Percentiles rank a stretch among this genome's conserved stretches.
phyloP scores from a whole-genome alignment of 2,113 vertebrate species.

The Azemiops feae region DNA sequence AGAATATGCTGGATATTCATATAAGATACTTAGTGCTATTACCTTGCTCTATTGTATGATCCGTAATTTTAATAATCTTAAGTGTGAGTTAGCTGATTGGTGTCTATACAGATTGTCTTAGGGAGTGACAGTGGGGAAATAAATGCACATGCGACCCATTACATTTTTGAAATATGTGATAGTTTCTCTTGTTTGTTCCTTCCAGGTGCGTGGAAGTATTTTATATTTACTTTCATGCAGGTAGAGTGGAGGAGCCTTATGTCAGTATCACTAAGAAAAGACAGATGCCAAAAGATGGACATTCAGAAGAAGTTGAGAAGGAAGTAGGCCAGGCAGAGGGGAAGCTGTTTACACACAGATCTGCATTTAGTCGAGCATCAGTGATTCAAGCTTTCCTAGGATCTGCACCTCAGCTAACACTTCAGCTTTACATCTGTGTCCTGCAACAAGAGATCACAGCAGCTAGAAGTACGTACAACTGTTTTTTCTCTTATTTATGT shows the following conservation, averaged over 20 bases:
- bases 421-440: constrained; percentile 93
- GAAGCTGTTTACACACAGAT: constrained; percentile 88
- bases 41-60: neutral
- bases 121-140: neutral
- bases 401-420: constrained; percentile 93
- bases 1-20: neutral
- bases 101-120: neutral
- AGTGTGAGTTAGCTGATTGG: neutral
- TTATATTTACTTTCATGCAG: constrained; percentile 86
- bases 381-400: constrained; percentile 98
- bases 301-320: constrained; percentile 88
- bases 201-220: constrained; percentile 91
- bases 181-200: neutral
- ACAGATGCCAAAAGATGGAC: constrained; percentile 86
- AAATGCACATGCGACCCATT: neutral
- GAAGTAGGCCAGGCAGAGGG: constrained; percentile 96
- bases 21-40: neutral
- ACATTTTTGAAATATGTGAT: neutral
- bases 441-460: constrained; percentile 80
- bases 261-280: constrained; percentile 97
- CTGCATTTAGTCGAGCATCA: constrained; percentile 91
- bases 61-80: neutral
- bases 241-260: constrained; percentile 89
- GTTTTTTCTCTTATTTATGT: neutral
- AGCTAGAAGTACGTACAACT: constrained; percentile 81